These are phyloP conservation scores for Apotomis capreana DNA, from an alignment of 2,888 invertebrate species.

Conservation along the genomic window DNA sequence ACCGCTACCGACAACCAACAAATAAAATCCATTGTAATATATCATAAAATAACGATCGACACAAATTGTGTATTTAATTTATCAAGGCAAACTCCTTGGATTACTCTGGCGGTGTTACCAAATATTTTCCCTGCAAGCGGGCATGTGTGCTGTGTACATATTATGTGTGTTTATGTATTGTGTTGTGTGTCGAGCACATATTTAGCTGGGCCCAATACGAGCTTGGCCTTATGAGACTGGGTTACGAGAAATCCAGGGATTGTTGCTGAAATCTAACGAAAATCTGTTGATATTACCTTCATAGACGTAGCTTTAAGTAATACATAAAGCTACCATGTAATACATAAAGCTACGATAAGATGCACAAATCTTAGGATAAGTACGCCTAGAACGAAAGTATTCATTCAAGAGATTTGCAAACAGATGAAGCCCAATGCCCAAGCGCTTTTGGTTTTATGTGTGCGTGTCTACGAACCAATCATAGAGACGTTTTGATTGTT, in stretches of 20 bases:
- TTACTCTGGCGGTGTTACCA: conserved; percentile 77
- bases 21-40: conserved; percentile 41
- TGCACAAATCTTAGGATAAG: no score
- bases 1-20: conserved; percentile 35
- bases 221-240: conserved; percentile 53
- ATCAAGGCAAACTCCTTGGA: conserved; percentile 77
- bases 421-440: no score
- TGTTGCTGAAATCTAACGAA: conserved; percentile 5
- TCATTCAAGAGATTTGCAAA: no score
- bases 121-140: conserved; percentile 79
- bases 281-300: not conserved
- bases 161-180: conserved; percentile 63
- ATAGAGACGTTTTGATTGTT: no score
- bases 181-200: conserved; percentile 71
- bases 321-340: no score
- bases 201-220: conserved; percentile 70
- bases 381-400: no score
- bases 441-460: no score
- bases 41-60: conserved; percentile 54
- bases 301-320: no score
- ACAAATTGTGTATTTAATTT: conserved; percentile 68
- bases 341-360: no score
- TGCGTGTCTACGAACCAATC: no score
- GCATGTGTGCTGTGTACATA: conserved; percentile 68
- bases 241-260: conserved; percentile 15